Base-by-base conservation (phyloP, 2,113 vertebrate species). In the Chloropsis hardwickii region DNA sequence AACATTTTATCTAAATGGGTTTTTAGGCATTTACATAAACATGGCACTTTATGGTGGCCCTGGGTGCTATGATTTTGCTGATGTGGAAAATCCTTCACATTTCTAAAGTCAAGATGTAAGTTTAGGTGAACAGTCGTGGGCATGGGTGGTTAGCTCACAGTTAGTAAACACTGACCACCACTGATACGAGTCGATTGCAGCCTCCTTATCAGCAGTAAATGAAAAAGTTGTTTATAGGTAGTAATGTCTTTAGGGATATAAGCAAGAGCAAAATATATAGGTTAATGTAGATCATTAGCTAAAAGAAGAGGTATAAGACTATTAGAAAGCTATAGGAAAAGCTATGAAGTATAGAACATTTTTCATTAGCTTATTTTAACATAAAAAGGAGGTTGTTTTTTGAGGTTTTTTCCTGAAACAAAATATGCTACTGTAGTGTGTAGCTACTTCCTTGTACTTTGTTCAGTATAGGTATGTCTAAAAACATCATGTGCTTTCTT, bases 361-460 rank as follows among this genome's bases (percentile, higher is more conserved):
- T 85, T 53, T 76, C n/a, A 35, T 42, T 11, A 90, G 20, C 33
- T 79, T 78, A 22, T 91, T 88, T 88, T 87, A 72, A 57, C 53
- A 23, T 1, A 0, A 62, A 21, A 37, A 58, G 5, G 3, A 4
- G 5, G 6, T 10, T 21, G 21, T 0, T 29, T 56, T 28, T 10
- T 4, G 6, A 2, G 0, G 1, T 27, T 44, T 40, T 42, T 65
- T 24, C 44, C 40, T 87, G 45, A 85, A 92, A 70, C 33, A 42
- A 27, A 33, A 17, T 39, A 27, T 24, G 6, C 14, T 65, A 5
- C 86, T 66, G 21, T 50, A 70, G 31, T 40, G 18, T 54, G 31
- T 31, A 62, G 39, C 50, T 88, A 18, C 27, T 54, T 87, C 40
- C 61, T 91, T 83, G 60, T 66, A 14, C 45, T 88, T 82, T 22